Conservation (phyloP, 2,888 invertebrate species). For the Trichacis sp. region DNA sequence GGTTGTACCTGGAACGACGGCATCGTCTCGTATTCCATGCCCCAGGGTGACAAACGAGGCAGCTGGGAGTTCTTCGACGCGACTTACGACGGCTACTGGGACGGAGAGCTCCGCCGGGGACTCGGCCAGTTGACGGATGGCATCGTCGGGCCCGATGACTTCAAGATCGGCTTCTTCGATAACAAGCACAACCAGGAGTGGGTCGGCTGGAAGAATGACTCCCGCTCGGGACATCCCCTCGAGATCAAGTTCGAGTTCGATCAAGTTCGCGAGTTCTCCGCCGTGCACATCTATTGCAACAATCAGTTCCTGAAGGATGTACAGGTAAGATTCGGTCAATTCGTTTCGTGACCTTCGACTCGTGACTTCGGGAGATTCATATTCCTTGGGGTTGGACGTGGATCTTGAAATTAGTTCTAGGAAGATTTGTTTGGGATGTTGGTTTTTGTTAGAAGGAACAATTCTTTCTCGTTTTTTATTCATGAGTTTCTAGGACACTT, state of each 20-base stretch:
- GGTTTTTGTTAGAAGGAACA: too few relatives aligned
- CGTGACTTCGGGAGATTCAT: constrained; percentile 29
- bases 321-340: constrained; percentile 71
- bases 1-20: constrained; percentile 90
- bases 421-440: too few relatives aligned
- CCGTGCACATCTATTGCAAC: constrained; percentile 84
- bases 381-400: constrained; percentile 18
- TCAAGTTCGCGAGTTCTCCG: constrained; percentile 86
- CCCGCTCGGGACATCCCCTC: constrained; percentile 74
- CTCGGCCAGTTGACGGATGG: constrained; percentile 90
- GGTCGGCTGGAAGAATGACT: constrained; percentile 92
- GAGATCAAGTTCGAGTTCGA: constrained; percentile 87
- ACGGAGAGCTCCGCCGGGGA: constrained; percentile 80
- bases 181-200: constrained; percentile 79
- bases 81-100: constrained; percentile 88
- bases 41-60: constrained; percentile 86
- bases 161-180: constrained; percentile 76
- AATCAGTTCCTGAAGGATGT: constrained; percentile 89
- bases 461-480: too few relatives aligned
- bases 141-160: constrained; percentile 81
- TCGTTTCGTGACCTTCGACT: constrained; percentile 23
- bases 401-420: too few relatives aligned
- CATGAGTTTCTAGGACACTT: too few relatives aligned
- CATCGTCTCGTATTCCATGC: constrained; percentile 87
- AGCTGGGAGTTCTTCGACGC: constrained; percentile 86